A percentile compares a stretch with the other conserved stretches of the same genome.
Conservation (phyloP, 2,113 vertebrate species). For the Illadopsis cleaveri region DNA sequence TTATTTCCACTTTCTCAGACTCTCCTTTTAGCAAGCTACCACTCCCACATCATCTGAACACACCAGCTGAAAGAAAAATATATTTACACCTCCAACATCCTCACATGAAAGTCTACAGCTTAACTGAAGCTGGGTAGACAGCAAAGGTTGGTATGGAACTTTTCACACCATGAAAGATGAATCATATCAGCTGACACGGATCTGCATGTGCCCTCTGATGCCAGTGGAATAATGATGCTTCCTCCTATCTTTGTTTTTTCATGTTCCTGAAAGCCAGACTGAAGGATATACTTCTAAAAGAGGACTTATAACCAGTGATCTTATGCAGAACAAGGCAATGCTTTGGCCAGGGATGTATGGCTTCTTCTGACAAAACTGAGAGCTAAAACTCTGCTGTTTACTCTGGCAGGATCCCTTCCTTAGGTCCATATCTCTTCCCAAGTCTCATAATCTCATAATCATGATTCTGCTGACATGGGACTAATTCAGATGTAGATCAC, state of each 20-base stretch:
- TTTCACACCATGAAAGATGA: background rate
- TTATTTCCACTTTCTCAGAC: background rate
- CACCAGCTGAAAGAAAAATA: background rate
- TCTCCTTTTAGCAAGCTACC: background rate
- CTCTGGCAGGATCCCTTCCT: background rate
- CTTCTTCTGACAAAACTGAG: background rate
- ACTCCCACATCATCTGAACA: background rate
- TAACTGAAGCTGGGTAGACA: background rate
- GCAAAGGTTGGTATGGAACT: background rate
- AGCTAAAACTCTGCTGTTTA: background rate
- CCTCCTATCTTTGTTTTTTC: background rate
- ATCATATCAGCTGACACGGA: rapidly evolving
- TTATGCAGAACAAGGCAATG: background rate
- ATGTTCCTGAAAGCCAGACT: background rate
- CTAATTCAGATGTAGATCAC: background rate
- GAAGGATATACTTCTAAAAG: background rate
- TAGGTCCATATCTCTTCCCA: background rate
- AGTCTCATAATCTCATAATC: background rate
- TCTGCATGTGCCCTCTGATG: background rate
- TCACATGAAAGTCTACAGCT: background rate
- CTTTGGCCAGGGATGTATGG: background rate
- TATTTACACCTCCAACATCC: background rate
- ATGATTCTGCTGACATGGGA: background rate
- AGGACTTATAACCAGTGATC: background rate
- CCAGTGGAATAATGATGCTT: background rate